These are phyloP conservation scores for Semicossyphus pulcher DNA, from an alignment of 2,113 vertebrate species.

Conservation along the genomic window DNA sequence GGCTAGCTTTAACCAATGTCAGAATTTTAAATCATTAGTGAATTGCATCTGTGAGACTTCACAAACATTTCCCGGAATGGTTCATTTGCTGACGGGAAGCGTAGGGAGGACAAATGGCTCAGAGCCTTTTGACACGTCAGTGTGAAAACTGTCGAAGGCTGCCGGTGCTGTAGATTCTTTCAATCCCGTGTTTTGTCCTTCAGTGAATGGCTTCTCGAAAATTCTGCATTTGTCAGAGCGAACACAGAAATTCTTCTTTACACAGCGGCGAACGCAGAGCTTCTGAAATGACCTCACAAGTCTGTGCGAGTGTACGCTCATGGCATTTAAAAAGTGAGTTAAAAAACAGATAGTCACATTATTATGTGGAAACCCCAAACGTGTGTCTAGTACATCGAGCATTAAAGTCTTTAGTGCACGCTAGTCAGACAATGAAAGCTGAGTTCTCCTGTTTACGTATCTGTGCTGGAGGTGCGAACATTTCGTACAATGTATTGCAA, in stretches of 20 bases:
- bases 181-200: background rate
- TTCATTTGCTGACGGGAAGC: conserved; percentile 9
- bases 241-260: background rate
- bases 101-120: background rate
- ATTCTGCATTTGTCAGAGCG: conserved; percentile 2
- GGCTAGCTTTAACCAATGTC: background rate
- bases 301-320: background rate
- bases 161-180: background rate
- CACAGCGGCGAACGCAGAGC: background rate
- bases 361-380: too few species aligned
- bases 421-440: too few species aligned
- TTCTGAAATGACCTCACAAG: background rate
- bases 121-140: conserved; percentile 39
- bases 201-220: background rate
- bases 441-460: too few species aligned
- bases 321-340: background rate
- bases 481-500: too few species aligned
- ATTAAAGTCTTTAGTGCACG: too few species aligned
- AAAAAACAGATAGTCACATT: background rate
- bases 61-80: conserved; percentile 1
- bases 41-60: background rate
- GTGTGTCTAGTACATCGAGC: too few species aligned
- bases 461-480: too few species aligned
- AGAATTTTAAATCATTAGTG: background rate
- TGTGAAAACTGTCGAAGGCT: conserved; percentile 34